These are phyloP conservation scores for Lissonota sp. DNA, from an alignment of 2,888 invertebrate genomes.

Conservation along the genomic window DNA sequence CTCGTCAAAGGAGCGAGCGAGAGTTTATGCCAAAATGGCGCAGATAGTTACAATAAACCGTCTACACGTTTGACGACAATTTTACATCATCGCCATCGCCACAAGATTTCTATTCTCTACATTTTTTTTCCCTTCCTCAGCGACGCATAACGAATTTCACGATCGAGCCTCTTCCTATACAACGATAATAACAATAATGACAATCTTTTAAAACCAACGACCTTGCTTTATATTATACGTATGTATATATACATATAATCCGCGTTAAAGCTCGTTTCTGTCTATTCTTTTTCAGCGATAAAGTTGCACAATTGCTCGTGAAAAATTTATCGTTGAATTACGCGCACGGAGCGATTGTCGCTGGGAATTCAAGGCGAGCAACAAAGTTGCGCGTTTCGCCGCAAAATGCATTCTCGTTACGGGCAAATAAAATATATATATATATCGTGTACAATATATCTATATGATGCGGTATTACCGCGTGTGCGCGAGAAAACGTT, in stretches of 20 bases:
- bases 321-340: constrained; percentile 15
- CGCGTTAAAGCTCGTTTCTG: neutral
- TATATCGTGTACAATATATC: neutral
- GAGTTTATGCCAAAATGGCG: constrained; percentile 20
- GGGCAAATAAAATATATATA: neutral
- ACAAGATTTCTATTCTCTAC: constrained; percentile 10
- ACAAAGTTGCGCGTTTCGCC: constrained; percentile 9
- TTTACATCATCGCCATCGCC: constrained; percentile 9
- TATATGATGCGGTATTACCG: constrained; percentile 4
- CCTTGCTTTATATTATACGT: neutral
- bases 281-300: constrained; percentile 1
- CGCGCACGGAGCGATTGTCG: neutral
- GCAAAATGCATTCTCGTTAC: constrained; percentile 24
- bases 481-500: neutral
- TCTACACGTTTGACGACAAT: neutral
- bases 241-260: neutral
- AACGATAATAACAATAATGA: constrained; percentile 11
- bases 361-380: neutral
- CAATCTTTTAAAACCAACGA: neutral
- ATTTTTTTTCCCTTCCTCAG: constrained; percentile 10
- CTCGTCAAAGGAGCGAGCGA: constrained; percentile 22
- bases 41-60: constrained; percentile 19
- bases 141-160: constrained; percentile 38
- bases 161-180: neutral
- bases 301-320: constrained; percentile 30